A percentile compares a stretch with the other conserved stretches of the same genome.
These are phyloP conservation scores for Stegodyphus mimosarum DNA, from an alignment of 1,140 invertebrate genomes.

Conservation along the genomic window DNA sequence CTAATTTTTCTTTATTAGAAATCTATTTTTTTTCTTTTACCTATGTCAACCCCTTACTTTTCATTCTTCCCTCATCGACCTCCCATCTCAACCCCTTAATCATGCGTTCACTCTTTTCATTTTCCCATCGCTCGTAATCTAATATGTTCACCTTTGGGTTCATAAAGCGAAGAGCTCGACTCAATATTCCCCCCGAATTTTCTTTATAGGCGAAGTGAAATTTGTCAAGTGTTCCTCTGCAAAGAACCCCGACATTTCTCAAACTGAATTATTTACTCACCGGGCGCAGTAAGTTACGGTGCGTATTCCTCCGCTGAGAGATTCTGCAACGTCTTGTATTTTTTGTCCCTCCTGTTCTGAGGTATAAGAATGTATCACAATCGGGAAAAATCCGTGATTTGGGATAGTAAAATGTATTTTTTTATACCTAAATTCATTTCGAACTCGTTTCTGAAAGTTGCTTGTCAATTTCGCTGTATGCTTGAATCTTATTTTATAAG, in stretches of 20 bases:
- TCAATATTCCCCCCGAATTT: background rate
- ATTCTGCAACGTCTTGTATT: background rate
- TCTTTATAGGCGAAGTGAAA: background rate
- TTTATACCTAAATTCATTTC: no score
- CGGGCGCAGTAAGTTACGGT: background rate
- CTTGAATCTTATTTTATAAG: no score
- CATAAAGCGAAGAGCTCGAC: no score
- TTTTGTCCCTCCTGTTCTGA: background rate
- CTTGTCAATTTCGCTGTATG: no score
- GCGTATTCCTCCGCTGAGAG: background rate
- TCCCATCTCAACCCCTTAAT: background rate
- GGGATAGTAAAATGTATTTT: no score
- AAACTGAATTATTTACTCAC: background rate
- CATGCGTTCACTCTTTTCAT: background rate
- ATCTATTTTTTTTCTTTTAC: background rate
- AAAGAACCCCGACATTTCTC: background rate
- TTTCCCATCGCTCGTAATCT: background rate
- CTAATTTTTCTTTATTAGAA: slow-evolving; percentile 38
- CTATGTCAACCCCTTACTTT: background rate
- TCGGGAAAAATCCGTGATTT: no score
- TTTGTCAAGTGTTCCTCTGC: background rate
- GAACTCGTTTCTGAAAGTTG: no score
- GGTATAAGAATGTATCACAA: no score
- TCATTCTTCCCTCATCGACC: background rate
- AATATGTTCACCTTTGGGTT: background rate